Evolutionary conservation across 2,888 invertebrate genomes (phyloP), one percentile per base, ranked within the genome.

Genomic region (Cephonodes hylas): DNA sequence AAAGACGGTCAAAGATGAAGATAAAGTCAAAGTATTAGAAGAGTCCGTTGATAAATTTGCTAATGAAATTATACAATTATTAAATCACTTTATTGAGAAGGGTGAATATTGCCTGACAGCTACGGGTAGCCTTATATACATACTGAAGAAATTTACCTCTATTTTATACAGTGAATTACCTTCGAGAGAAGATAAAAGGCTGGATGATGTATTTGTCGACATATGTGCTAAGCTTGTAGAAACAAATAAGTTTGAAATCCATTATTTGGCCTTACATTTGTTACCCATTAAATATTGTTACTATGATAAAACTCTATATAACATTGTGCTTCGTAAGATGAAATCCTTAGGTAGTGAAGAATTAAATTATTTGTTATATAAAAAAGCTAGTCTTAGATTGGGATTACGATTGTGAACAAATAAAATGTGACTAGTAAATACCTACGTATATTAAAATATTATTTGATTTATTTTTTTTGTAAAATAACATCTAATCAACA

Each of bases 191-290:
- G 8, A n/a, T 46, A 3, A 20, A n/a, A 0, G 13, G 13, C 1
- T 10, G 2, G 23, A 45, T 1, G 27, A 38, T 59, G 15, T 76
- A 63, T 56, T 61, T 60, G 6, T 46, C 46, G 18, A 53, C 70
- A n/a, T 48, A 57, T 13, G 62, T 62, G 18, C 61, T 57, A 2
- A 57, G 42, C 5, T 65, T 61, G 6, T 61, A 65, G 56, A 61
- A 20, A 20, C 20, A n/a, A 22, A 56, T 1, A 38, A 20, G n/a
- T 59, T 70, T 34, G 78, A 80, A 62, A 64, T 71, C 8, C 68
- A 73, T 60, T 59, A 76, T 20, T 45, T 82, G 8, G 73, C 73
- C 5, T 8, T 82, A 13, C 44, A 71, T 42, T 63, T 83, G 10
- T 20, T 81, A 2, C 75, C 82, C 6, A 3, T 23, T 3, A 45